Conservation (phyloP, 2,888 invertebrate species). For the Acrobasis suavella region DNA sequence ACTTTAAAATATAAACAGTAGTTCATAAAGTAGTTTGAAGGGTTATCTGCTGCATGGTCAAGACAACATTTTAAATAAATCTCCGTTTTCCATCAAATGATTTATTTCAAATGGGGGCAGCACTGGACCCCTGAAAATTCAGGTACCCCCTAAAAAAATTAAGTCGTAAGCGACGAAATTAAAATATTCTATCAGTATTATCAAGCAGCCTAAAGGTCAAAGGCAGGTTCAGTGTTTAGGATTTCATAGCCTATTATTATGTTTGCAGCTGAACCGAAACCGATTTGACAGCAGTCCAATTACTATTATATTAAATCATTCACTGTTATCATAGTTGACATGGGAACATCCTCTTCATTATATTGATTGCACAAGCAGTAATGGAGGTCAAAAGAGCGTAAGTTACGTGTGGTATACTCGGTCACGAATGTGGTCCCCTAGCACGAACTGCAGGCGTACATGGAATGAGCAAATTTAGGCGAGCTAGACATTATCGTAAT, state of each 20-base stretch:
- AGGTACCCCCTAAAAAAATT: too few species aligned
- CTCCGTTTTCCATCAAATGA: too few species aligned
- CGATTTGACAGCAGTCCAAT: neutral
- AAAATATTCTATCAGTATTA: too few species aligned
- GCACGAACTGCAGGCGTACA: slow-evolving; percentile 42
- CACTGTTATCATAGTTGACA: slow-evolving; percentile 28
- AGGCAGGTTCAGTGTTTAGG: too few species aligned
- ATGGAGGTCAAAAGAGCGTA: slow-evolving; percentile 61
- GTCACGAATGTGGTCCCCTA: slow-evolving; percentile 38
- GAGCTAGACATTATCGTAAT: neutral
- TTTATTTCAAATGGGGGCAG: too few species aligned
- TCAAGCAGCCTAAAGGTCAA: too few species aligned
- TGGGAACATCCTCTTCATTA: slow-evolving; percentile 47
- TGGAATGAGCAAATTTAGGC: neutral
- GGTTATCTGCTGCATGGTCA: too few species aligned
- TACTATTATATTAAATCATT: slow-evolving; percentile 14
- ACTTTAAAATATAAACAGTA: too few species aligned
- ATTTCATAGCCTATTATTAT: neutral
- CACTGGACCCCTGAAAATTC: too few species aligned
- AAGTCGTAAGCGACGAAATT: too few species aligned
- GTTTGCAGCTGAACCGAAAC: slow-evolving; percentile 29
- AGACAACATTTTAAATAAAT: too few species aligned
- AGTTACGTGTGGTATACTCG: slow-evolving; percentile 47
- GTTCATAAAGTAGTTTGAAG: too few species aligned
- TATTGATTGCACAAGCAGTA: slow-evolving; percentile 46